phyloP scores from a whole-genome alignment of 2,888 invertebrate species.

The Torymus tubicola region DNA sequence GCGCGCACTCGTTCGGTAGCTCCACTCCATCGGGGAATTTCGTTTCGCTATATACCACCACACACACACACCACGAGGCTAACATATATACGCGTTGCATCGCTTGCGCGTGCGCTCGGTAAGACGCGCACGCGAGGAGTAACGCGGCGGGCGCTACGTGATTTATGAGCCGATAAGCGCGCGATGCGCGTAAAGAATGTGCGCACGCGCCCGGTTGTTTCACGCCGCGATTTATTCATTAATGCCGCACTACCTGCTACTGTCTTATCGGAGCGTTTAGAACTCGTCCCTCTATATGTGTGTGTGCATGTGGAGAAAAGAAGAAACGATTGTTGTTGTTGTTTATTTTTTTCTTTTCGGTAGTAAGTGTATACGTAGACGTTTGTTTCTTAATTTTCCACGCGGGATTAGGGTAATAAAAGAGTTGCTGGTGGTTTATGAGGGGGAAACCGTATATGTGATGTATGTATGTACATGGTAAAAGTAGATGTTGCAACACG shows the following conservation, averaged over 20 bases:
- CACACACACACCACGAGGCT: too few relatives aligned
- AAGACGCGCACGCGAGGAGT: slow-evolving; percentile 19
- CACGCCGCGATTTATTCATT: slow-evolving; percentile 26
- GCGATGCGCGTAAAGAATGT: slow-evolving; percentile 46
- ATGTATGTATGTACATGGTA: slow-evolving; percentile 14
- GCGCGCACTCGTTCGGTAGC: not conserved
- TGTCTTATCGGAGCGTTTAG: too few relatives aligned
- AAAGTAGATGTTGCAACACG: slow-evolving; percentile 43
- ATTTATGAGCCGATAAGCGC: slow-evolving; percentile 55
- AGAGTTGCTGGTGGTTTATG: not conserved
- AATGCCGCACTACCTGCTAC: not conserved
- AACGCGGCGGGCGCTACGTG: slow-evolving; percentile 21
- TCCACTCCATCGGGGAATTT: slow-evolving; percentile 46
- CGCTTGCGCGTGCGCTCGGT: slow-evolving; percentile 14
- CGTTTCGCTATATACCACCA: not conserved
- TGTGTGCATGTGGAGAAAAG: too few relatives aligned
- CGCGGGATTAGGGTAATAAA: too few relatives aligned
- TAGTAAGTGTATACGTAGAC: too few relatives aligned
- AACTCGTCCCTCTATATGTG: too few relatives aligned
- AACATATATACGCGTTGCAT: too few relatives aligned
- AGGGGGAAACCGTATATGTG: slow-evolving; percentile 3
- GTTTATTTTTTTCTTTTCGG: not conserved
- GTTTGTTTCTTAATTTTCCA: too few relatives aligned
- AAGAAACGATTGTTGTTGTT: not conserved
- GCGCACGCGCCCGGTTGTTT: slow-evolving; percentile 26